Evolutionary conservation across 2,113 vertebrate species (phyloP).

Genomic region (Machaerirhynchus nigripectus): DNA sequence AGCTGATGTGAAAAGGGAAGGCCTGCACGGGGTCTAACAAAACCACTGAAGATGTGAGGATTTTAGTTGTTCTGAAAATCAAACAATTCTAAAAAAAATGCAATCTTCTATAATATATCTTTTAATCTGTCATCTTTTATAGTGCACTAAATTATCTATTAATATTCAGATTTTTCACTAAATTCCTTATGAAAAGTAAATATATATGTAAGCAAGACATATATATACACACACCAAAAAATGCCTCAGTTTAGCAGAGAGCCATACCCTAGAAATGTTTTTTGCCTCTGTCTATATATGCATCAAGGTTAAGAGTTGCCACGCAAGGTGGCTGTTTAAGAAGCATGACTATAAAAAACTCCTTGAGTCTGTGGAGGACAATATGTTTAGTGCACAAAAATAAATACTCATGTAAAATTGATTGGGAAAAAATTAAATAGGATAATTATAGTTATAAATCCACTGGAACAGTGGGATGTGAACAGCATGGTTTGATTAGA

Average conservation of each 20-base stretch:
- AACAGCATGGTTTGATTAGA: constrained; percentile 48
- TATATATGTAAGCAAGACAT: background rate
- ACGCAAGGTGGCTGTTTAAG: constrained; percentile 15
- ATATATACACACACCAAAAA: background rate
- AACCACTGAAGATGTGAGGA: background rate
- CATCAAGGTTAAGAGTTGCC: constrained; percentile 18
- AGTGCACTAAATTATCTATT: background rate
- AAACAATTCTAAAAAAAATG: background rate
- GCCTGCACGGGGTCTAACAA: background rate
- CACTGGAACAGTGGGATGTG: constrained; percentile 43
- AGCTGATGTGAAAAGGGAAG: background rate
- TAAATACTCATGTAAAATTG: constrained; percentile 59
- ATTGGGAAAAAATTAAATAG: constrained; percentile 57
- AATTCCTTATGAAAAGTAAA: background rate
- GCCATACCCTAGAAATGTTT: background rate
- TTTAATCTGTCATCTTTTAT: background rate
- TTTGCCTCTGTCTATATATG: background rate
- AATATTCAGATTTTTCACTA: background rate
- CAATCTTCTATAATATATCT: background rate
- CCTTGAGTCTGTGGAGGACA: constrained; percentile 2
- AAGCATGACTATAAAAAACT: constrained; percentile 25
- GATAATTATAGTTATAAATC: constrained; percentile 58
- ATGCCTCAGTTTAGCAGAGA: background rate
- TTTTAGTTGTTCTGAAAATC: background rate
- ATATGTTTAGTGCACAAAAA: constrained; percentile 34